A percentile compares a stretch with the other conserved stretches of the same genome.
Evolutionary conservation across 2,113 vertebrate genomes (phyloP).

Genomic region (Entelurus aequoreus): DNA sequence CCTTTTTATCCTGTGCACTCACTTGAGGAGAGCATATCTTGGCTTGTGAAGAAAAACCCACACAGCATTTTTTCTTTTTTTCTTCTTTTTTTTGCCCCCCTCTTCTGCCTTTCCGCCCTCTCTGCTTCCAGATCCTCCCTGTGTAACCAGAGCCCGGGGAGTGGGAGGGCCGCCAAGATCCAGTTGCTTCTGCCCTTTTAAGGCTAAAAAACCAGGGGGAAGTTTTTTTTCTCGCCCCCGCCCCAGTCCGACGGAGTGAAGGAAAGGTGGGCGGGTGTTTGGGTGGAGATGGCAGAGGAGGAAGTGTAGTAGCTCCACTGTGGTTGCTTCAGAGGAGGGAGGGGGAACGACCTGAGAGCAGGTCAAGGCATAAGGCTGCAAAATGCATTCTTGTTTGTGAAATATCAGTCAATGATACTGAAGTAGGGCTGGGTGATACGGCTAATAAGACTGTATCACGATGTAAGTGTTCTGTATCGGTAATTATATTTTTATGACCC

Average conservation of each 20-base stretch:
- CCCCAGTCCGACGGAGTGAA: constrained; percentile 41
- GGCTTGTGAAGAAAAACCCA: constrained; percentile 49
- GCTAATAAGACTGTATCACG: too few species aligned
- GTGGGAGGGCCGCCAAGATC: constrained; percentile 73
- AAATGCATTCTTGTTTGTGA: constrained; percentile 11
- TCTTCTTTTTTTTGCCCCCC: constrained; percentile 1
- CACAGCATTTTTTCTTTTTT: constrained; percentile 37
- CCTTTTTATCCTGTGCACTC: constrained; percentile 3
- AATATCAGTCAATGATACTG: not conserved
- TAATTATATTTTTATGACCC: too few species aligned
- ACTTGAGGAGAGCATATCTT: constrained; percentile 1
- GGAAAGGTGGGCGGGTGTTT: constrained; percentile 33
- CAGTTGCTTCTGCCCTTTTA: constrained; percentile 80
- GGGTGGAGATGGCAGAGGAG: constrained; percentile 58
- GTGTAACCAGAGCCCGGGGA: constrained; percentile 74
- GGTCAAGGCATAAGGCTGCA: constrained; percentile 22
- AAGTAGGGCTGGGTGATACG: too few species aligned
- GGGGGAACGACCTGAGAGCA: constrained; percentile 12
- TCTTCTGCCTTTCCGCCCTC: constrained; percentile 25
- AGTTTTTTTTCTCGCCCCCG: constrained; percentile 30
- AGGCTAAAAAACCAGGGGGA: constrained; percentile 77
- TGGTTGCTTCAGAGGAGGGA: constrained; percentile 32
- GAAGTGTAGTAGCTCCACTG: constrained; percentile 61
- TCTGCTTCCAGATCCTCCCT: constrained; percentile 15
- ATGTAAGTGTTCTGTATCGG: too few species aligned